Evolutionary conservation across 2,113 vertebrate species (phyloP).

Genomic region (Actenoides hombroni): DNA sequence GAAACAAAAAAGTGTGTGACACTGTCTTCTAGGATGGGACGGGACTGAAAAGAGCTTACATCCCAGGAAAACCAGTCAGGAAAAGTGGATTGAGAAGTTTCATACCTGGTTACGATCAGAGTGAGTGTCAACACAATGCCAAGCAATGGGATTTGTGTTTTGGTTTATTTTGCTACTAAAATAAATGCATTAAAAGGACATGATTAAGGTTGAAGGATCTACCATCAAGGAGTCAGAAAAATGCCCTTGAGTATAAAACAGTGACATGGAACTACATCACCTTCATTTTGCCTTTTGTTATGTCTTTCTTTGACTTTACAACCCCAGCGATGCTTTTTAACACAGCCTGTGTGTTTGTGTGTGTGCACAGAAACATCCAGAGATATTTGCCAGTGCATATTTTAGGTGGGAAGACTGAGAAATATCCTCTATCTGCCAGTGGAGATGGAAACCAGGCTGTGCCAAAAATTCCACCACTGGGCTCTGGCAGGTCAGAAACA

Average conservation of each 20-base stretch:
- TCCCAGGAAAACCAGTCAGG: not conserved
- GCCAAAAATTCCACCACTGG: not conserved
- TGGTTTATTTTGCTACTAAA: not conserved
- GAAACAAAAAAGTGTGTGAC: accelerated
- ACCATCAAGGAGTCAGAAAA: not conserved
- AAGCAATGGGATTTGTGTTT: not conserved
- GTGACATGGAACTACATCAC: not conserved
- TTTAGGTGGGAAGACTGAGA: not conserved
- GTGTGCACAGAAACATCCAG: not conserved
- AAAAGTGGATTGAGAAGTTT: not conserved
- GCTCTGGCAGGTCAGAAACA: not conserved
- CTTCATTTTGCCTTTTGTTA: not conserved
- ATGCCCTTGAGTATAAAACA: not conserved
- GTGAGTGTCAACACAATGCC: not conserved
- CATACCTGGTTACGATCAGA: not conserved
- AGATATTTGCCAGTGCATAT: not conserved
- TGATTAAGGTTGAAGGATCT: not conserved
- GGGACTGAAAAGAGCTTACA: not conserved
- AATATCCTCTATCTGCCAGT: not conserved
- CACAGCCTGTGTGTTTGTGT: not conserved
- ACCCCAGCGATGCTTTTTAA: not conserved
- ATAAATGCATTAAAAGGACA: not conserved
- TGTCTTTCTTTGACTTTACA: not conserved
- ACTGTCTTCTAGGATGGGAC: not conserved
- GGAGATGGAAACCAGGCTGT: not conserved